Conservation (phyloP, 2,888 invertebrate genomes). For the Hyalella azteca region DNA sequence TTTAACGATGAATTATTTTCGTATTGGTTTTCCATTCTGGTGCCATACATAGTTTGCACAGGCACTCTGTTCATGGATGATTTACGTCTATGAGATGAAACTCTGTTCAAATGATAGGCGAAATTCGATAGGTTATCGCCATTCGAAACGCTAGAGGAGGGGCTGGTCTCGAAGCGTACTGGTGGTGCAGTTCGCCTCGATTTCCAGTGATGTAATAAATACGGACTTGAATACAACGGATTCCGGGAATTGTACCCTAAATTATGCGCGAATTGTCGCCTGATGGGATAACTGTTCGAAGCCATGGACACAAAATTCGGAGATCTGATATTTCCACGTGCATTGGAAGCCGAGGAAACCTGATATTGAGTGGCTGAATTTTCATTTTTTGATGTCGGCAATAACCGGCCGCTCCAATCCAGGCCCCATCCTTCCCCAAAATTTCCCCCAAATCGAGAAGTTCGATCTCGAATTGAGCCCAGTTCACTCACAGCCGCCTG, state of each 20-base stretch:
- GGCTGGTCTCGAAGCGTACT: background rate
- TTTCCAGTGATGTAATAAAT: background rate
- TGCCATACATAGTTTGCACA: background rate
- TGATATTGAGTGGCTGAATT: background rate
- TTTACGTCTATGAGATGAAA: background rate
- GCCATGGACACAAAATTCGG: too few species aligned
- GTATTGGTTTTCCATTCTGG: background rate
- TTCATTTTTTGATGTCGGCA: background rate
- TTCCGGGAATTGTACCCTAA: background rate
- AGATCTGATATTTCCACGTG: background rate
- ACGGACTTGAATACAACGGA: background rate
- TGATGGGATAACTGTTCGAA: too few species aligned
- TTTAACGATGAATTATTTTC: too few species aligned
- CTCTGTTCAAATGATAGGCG: slow-evolving; percentile 9
- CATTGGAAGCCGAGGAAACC: background rate
- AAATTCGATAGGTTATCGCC: background rate
- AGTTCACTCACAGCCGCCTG: background rate
- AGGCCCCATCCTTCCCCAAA: background rate
- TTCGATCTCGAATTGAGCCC: background rate
- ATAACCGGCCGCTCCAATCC: background rate
- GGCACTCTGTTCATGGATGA: background rate
- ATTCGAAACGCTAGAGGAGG: background rate
- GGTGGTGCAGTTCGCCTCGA: background rate
- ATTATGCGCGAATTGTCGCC: too few species aligned
- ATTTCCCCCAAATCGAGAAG: background rate